phyloP scores from a whole-genome alignment of 2,888 invertebrate species.

The Drosophila pseudotalamancana region DNA sequence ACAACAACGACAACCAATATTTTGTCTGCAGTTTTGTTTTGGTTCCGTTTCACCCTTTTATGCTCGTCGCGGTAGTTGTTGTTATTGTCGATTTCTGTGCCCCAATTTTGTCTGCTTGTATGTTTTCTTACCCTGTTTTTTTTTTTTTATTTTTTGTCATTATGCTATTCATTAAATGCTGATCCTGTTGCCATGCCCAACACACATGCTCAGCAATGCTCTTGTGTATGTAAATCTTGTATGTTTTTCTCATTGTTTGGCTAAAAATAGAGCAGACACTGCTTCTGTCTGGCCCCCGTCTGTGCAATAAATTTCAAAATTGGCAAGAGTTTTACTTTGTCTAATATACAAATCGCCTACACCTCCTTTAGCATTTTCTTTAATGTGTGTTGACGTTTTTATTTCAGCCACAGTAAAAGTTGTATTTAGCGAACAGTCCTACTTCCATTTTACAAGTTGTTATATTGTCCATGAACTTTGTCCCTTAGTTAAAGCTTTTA shows the following conservation, averaged over 20 bases:
- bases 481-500: neutral
- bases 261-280: slow-evolving; percentile 50
- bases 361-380: neutral
- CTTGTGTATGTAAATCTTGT: slow-evolving; percentile 34
- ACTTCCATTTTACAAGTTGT: neutral
- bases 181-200: slow-evolving; percentile 75
- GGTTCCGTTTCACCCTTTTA: slow-evolving; percentile 53
- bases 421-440: neutral
- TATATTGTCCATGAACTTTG: neutral
- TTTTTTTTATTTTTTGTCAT: slow-evolving; percentile 32
- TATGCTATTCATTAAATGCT: slow-evolving; percentile 36
- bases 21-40: slow-evolving; percentile 68
- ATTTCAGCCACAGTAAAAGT: neutral
- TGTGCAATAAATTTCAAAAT: slow-evolving; percentile 22
- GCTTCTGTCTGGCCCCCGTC: slow-evolving; percentile 42
- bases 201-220: slow-evolving; percentile 36
- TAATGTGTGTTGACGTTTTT: slow-evolving; percentile 9
- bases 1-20: slow-evolving; percentile 13
- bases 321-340: slow-evolving; percentile 22
- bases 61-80: slow-evolving; percentile 37
- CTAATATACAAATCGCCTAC: neutral
- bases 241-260: slow-evolving; percentile 31
- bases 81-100: slow-evolving; percentile 53
- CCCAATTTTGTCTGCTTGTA: slow-evolving; percentile 62
- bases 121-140: slow-evolving; percentile 32